These are phyloP conservation scores for Bilobella aurantiaca DNA, from an alignment of 1,140 invertebrate genomes.

Conservation along the genomic window DNA sequence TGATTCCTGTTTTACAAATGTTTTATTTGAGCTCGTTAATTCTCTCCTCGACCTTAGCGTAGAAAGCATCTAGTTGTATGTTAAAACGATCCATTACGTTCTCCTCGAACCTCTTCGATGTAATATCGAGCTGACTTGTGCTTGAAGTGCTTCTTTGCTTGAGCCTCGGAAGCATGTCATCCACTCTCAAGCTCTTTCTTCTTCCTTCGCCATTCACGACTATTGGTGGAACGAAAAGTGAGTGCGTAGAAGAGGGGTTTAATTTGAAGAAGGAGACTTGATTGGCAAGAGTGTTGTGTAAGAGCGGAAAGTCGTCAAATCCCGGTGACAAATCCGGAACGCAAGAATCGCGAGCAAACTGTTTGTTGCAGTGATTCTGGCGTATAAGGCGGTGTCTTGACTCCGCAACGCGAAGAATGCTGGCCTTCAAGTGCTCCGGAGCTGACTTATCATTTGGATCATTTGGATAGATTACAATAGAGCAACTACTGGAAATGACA, in stretches of 20 bases:
- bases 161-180: not conserved
- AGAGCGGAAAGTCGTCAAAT: not conserved
- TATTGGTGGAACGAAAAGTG: no score
- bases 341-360: not conserved
- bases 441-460: conserved; percentile 31
- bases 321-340: not conserved
- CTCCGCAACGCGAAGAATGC: conserved; percentile 20
- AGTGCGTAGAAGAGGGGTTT: no score
- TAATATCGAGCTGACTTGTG: conserved; percentile 6
- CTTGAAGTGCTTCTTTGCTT: not conserved
- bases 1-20: no score
- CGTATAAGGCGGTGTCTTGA: conserved; percentile 20
- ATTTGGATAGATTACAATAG: conserved; percentile 24
- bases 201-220: no score
- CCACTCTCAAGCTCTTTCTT: not conserved
- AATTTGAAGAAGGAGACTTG: not conserved
- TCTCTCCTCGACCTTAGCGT: conserved; percentile 29
- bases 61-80: conserved; percentile 33
- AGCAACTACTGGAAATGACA: conserved; percentile 17
- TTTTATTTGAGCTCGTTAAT: conserved; percentile 19
- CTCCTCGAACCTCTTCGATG: conserved; percentile 26
- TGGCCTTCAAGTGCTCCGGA: conserved; percentile 29
- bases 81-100: conserved; percentile 34
- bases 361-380: conserved; percentile 17
- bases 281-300: not conserved